These are phyloP conservation scores for Poeciliopsis infans DNA, from an alignment of 2,797 vertebrate genomes.

Conservation along the genomic window DNA sequence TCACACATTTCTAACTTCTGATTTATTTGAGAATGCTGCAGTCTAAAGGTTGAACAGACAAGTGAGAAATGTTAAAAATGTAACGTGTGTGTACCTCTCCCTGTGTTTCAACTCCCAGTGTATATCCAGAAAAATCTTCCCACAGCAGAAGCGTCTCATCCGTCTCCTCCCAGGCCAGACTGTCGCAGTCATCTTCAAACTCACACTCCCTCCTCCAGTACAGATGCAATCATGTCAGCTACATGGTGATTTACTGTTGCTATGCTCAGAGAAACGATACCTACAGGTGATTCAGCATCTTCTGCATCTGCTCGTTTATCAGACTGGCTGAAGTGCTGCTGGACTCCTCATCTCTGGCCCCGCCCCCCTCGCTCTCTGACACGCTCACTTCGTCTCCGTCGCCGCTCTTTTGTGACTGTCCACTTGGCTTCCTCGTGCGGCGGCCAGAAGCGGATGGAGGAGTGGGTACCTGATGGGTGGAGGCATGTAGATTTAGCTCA, in stretches of 20 bases:
- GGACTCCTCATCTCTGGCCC: constrained; percentile 83
- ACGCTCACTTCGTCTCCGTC: constrained; percentile 86
- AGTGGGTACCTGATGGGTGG: constrained; percentile 84
- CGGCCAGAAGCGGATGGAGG: constrained; percentile 86
- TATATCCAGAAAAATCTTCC: constrained; percentile 92
- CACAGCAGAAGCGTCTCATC: constrained; percentile 93
- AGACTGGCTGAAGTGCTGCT: constrained; percentile 87
- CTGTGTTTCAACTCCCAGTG: constrained; percentile 84
- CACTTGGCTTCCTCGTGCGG: constrained; percentile 75
- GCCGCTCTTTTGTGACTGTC: constrained; percentile 63
- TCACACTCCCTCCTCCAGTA: constrained; percentile 86
- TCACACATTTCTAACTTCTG: background rate
- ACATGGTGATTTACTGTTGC: background rate
- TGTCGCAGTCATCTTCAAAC: constrained; percentile 96
- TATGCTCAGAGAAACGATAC: background rate
- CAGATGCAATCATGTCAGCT: background rate
- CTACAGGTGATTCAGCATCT: constrained; percentile 92
- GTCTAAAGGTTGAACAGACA: background rate
- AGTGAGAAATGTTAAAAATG: background rate
- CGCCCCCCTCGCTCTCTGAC: constrained; percentile 85
- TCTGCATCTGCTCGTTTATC: constrained; percentile 95
- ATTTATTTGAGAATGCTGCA: background rate
- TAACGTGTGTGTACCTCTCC: constrained; percentile 79
- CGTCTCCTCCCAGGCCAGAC: constrained; percentile 93
- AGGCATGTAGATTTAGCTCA: background rate